Conservation (phyloP, 2,113 vertebrate species). For the Sialia sialis region DNA sequence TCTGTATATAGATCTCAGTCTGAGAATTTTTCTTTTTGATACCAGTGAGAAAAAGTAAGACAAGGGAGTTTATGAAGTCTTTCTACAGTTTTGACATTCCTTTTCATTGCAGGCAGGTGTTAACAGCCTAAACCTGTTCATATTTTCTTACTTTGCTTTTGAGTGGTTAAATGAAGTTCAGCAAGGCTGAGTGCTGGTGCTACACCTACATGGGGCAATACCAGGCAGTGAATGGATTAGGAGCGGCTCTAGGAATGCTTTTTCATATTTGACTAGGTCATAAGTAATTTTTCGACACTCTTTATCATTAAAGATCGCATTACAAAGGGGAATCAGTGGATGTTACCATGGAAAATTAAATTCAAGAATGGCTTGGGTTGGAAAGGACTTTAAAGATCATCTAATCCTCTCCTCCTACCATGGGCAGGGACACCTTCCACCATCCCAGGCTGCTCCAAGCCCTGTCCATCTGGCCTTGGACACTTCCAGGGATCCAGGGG, state of each 20-base stretch:
- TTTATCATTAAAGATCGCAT: background rate
- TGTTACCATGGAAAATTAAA: background rate
- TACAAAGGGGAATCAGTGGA: background rate
- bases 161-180: background rate
- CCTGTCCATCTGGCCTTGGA: accelerated
- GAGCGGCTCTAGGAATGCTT: background rate
- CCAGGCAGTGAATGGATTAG: background rate
- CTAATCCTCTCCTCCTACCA: background rate
- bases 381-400: background rate
- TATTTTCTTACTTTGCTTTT: background rate
- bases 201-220: background rate
- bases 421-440: background rate
- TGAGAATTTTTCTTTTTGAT: background rate
- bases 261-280: background rate
- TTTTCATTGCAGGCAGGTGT: background rate
- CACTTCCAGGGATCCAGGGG: background rate
- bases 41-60: background rate
- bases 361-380: background rate
- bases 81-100: background rate
- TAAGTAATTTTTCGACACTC: background rate
- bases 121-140: background rate
- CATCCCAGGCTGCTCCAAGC: background rate
- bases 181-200: background rate
- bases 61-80: background rate
- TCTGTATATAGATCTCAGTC: background rate